Conservation (phyloP, 1,140 invertebrate species). For the Monochamus saltuarius region DNA sequence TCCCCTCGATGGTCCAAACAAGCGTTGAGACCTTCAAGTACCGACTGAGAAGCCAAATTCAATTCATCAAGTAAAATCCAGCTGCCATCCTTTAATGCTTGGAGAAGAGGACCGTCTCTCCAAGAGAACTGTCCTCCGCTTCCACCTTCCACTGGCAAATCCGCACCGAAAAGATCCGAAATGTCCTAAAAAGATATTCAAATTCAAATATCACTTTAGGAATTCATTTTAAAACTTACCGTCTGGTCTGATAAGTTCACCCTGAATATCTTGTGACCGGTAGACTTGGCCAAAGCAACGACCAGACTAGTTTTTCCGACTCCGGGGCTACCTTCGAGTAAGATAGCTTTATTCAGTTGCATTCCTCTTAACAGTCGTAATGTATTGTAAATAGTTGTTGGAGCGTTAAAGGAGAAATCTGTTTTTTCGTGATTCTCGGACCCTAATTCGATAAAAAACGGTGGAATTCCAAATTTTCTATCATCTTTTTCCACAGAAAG, state of each 20-base stretch:
- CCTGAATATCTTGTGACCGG: slow-evolving; percentile 80
- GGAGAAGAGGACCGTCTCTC: slow-evolving; percentile 93
- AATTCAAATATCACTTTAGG: neutral
- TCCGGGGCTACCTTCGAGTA: slow-evolving; percentile 96
- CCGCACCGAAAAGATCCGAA: slow-evolving; percentile 96
- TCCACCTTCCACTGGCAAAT: slow-evolving; percentile 90
- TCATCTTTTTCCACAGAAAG: slow-evolving; percentile 39
- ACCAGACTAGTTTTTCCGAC: slow-evolving; percentile 98
- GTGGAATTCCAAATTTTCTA: slow-evolving; percentile 66
- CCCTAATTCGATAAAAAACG: slow-evolving; percentile 68
- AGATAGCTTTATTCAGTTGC: slow-evolving; percentile 86
- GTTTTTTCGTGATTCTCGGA: slow-evolving; percentile 29
- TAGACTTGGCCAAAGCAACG: slow-evolving; percentile 82
- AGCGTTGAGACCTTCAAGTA: slow-evolving; percentile 97
- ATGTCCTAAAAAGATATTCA: slow-evolving; percentile 76
- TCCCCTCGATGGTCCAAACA: slow-evolving; percentile 97
- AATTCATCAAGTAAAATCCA: slow-evolving; percentile 99
- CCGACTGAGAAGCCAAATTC: slow-evolving; percentile 97
- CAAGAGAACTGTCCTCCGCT: slow-evolving; percentile 87
- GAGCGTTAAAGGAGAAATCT: slow-evolving; percentile 75
- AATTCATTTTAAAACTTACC: slow-evolving; percentile 56
- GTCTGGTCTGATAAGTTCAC: slow-evolving; percentile 99
- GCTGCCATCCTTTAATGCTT: slow-evolving; percentile 86
- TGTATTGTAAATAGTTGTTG: slow-evolving; percentile 82
- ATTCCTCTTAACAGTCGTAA: slow-evolving; percentile 83